A percentile compares a stretch with the other conserved stretches of the same genome.
phyloP scores from a whole-genome alignment of 92 coral and sea anemone species.

The Hydrozoanthus gracilis region DNA sequence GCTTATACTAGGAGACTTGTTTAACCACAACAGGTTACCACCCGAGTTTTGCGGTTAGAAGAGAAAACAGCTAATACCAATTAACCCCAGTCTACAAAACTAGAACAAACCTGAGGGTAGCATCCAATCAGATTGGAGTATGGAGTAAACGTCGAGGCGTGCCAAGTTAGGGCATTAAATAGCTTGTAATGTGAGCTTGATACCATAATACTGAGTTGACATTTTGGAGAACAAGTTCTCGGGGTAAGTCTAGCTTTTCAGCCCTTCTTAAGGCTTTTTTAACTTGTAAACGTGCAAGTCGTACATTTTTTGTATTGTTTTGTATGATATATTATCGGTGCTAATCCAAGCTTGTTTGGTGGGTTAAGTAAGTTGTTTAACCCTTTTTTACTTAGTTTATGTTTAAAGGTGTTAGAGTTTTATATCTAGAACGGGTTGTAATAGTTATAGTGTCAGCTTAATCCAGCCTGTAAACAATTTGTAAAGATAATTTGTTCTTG shows the following conservation, averaged over 20 bases:
- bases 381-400: background rate
- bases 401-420: background rate
- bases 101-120: background rate
- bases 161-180: slow-evolving; percentile 41
- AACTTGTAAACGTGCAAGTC: background rate
- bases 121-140: slow-evolving; percentile 33
- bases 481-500: background rate
- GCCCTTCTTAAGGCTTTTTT: background rate
- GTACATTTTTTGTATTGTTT: background rate
- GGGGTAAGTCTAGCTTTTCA: background rate
- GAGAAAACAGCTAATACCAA: background rate
- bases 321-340: background rate
- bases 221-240: slow-evolving; percentile 1
- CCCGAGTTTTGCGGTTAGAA: slow-evolving; percentile 21
- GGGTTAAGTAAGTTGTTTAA: background rate
- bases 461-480: background rate
- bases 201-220: slow-evolving; percentile 10
- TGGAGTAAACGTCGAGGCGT: slow-evolving; percentile 1
- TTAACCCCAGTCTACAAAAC: slow-evolving; percentile 22
- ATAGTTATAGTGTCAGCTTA: background rate
- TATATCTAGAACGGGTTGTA: background rate
- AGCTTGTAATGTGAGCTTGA: slow-evolving; percentile 18
- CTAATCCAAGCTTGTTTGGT: no score
- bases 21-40: slow-evolving; percentile 19
- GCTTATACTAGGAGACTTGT: background rate